Evolutionary conservation across 2,113 vertebrate genomes (phyloP).

Genomic region (Laticauda laticaudata): DNA sequence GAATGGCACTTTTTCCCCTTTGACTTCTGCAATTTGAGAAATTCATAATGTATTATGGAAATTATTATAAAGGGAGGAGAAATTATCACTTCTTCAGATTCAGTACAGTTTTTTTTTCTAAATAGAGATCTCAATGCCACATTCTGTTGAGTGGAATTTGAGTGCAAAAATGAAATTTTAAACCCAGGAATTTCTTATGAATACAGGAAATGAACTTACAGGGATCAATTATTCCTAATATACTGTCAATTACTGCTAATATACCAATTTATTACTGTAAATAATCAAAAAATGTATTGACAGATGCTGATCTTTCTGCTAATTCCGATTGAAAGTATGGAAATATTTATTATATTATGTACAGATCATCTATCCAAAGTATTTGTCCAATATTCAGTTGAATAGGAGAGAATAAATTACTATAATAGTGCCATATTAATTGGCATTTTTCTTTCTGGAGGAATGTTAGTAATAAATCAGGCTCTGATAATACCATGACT

Average conservation of each 20-base stretch:
- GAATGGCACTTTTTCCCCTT: slow-evolving; percentile 53
- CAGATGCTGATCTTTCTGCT: not conserved
- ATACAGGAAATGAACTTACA: not conserved
- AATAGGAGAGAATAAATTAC: not conserved
- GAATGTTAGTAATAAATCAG: not conserved
- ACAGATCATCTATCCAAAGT: not conserved
- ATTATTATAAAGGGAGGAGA: slow-evolving; percentile 24
- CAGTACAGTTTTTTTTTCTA: slow-evolving; percentile 33
- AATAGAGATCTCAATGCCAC: slow-evolving; percentile 5
- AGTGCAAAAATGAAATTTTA: not conserved
- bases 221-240: not conserved
- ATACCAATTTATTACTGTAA: no score
- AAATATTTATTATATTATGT: not conserved
- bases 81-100: slow-evolving; percentile 42
- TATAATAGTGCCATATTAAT: not conserved
- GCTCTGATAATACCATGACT: not conserved
- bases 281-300: not conserved
- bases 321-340: not conserved
- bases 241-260: not conserved
- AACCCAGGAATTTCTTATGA: not conserved
- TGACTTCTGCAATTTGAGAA: slow-evolving; percentile 43
- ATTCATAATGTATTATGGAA: slow-evolving; percentile 37
- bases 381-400: not conserved
- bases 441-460: not conserved
- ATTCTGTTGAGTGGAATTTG: not conserved